Percentiles rank a stretch among this genome's conserved stretches.
Evolutionary conservation across 2,888 invertebrate species (phyloP).

Genomic region (Agrenia bidenticulata): DNA sequence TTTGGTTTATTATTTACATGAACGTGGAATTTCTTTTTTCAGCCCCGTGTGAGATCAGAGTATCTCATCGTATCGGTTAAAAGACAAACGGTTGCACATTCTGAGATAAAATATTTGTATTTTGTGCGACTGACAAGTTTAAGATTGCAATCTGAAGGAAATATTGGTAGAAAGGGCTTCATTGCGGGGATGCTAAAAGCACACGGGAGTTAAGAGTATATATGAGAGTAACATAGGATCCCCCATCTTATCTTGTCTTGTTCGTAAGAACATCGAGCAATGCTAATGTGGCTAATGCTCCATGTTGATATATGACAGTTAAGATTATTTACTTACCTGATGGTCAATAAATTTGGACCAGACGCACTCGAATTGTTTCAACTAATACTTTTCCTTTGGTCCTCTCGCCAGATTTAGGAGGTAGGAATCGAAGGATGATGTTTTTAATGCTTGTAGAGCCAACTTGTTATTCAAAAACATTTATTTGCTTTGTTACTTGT

Average conservation of each 20-base stretch:
- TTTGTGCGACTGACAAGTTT: constrained; percentile 7
- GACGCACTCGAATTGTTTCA: background rate
- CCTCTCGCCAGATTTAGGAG: background rate
- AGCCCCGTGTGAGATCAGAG: too few species aligned
- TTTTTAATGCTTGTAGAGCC: background rate
- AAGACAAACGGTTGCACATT: constrained; percentile 16
- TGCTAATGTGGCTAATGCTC: too few species aligned
- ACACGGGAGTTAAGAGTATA: too few species aligned
- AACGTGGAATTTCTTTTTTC: too few species aligned
- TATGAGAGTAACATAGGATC: too few species aligned
- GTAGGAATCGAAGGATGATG: background rate
- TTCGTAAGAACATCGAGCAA: too few species aligned
- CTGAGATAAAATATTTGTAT: background rate
- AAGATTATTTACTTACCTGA: constrained; percentile 1
- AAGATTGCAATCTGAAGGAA: too few species aligned
- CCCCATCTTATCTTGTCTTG: too few species aligned
- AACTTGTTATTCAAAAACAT: background rate
- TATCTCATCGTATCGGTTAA: too few species aligned
- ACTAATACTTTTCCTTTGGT: background rate
- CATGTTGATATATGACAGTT: constrained; percentile 5
- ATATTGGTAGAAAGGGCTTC: too few species aligned
- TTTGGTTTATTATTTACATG: too few species aligned
- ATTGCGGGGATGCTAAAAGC: too few species aligned
- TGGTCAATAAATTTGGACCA: background rate
- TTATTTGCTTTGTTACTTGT: background rate